Percentiles rank a stretch among this genome's conserved stretches.
Evolutionary conservation across 2,797 vertebrate genomes (phyloP).

Genomic region (Arrhamphus sclerolepis): DNA sequence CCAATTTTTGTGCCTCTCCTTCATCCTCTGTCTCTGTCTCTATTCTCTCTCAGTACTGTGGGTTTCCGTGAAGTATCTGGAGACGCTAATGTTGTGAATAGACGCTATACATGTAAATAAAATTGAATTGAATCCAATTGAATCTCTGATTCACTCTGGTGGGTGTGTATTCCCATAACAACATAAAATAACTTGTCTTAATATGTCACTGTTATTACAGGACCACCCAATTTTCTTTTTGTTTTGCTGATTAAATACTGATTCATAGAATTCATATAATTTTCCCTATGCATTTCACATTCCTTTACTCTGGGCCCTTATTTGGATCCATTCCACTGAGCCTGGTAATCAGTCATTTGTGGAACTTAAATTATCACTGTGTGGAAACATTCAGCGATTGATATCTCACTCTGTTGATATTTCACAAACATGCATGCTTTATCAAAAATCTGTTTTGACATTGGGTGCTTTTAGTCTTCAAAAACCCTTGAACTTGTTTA

Average conservation of each 20-base stretch:
- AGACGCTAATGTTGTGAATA: no score
- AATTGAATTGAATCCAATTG: no score
- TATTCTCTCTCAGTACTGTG: no score
- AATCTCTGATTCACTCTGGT: not conserved
- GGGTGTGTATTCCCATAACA: not conserved
- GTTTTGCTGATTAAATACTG: not conserved
- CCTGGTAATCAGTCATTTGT: not conserved
- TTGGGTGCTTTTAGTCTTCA: conserved; percentile 6
- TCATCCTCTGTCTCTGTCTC: no score
- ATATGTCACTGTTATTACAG: not conserved
- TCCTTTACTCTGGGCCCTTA: not conserved
- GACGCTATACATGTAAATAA: no score
- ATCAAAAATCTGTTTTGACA: conserved; percentile 2
- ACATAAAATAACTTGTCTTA: conserved; percentile 10
- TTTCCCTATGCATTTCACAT: conserved; percentile 13
- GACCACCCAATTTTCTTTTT: conserved; percentile 33
- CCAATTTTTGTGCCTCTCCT: no score
- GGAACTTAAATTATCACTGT: not conserved
- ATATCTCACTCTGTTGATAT: no score
- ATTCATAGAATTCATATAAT: conserved; percentile 4
- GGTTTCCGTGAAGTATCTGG: no score
- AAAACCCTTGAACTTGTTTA: not conserved
- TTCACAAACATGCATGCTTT: no score
- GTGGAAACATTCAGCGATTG: not conserved
- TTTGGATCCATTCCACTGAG: not conserved